Conservation (phyloP, 1,140 invertebrate genomes). For the Magallana gigas region DNA sequence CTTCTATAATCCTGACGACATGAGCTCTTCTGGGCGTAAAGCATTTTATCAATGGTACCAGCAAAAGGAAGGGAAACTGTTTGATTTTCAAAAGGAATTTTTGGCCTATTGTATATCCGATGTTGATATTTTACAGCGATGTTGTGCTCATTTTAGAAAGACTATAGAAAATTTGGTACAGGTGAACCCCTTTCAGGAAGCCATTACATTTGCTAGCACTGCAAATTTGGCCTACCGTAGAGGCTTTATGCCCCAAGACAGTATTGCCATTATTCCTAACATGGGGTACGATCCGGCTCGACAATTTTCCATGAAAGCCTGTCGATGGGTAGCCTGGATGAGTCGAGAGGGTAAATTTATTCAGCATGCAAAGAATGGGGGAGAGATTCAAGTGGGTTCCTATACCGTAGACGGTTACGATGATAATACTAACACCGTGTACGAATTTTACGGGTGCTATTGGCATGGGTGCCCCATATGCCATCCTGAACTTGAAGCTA, state of each 20-base stretch:
- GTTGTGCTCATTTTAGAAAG: no score
- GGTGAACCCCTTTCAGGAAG: not conserved
- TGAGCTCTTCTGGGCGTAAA: not conserved
- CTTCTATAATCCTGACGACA: constrained; percentile 39
- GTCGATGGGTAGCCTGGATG: not conserved
- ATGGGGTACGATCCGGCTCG: not conserved
- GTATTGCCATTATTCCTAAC: not conserved
- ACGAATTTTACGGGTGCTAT: constrained; percentile 57
- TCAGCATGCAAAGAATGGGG: constrained; percentile 18
- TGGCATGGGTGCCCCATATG: constrained; percentile 61
- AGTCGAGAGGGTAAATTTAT: not conserved
- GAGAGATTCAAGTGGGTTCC: not conserved
- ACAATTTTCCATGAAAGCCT: not conserved
- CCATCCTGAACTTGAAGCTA: not conserved
- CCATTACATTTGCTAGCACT: not conserved
- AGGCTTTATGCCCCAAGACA: not conserved
- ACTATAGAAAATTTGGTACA: no score
- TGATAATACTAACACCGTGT: constrained; percentile 33
- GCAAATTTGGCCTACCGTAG: not conserved
- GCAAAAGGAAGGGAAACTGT: not conserved
- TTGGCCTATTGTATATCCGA: not conserved
- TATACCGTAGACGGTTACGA: constrained; percentile 33
- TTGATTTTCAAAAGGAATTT: not conserved
- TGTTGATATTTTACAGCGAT: no score
- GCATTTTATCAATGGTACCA: not conserved